These are phyloP conservation scores for Petrocephalus sullivani DNA, from an alignment of 2,797 vertebrate species.

Conservation along the genomic window DNA sequence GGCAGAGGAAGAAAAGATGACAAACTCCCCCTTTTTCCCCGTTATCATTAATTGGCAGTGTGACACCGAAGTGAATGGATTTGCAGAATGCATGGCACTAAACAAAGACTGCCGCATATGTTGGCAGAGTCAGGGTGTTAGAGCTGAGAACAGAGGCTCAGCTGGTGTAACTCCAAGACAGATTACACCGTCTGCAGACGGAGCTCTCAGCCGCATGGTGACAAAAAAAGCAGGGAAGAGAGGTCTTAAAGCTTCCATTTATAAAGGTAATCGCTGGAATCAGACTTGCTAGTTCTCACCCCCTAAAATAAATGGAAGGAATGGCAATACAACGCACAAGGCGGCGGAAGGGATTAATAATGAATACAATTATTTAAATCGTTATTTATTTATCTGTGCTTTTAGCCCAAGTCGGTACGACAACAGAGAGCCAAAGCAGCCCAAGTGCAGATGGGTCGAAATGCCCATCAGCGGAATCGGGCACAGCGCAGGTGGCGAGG, in stretches of 20 bases:
- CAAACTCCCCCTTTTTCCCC: background rate
- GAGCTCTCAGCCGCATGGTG: background rate
- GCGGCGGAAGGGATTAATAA: background rate
- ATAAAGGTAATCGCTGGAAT: conserved; percentile 14
- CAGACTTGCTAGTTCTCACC: background rate
- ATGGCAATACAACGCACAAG: background rate
- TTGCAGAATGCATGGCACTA: background rate
- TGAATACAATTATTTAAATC: background rate
- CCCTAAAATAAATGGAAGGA: background rate
- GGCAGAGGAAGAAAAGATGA: background rate
- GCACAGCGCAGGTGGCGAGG: background rate
- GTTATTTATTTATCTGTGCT: background rate
- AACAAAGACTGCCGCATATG: conserved; percentile 1
- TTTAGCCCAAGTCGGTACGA: background rate
- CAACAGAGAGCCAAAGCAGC: background rate
- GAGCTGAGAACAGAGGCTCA: background rate
- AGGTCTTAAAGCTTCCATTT: background rate
- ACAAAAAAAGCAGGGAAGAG: background rate
- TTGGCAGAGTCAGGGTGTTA: conserved; percentile 8
- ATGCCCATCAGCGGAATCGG: background rate
- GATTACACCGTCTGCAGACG: conserved; percentile 2
- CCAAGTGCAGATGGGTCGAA: background rate
- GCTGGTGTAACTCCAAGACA: background rate
- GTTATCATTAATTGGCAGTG: conserved; percentile 8
- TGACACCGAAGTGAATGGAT: background rate